These are phyloP conservation scores for Acinonyx jubatus DNA, from an alignment of 2,113 vertebrate genomes.

Conservation along the genomic window DNA sequence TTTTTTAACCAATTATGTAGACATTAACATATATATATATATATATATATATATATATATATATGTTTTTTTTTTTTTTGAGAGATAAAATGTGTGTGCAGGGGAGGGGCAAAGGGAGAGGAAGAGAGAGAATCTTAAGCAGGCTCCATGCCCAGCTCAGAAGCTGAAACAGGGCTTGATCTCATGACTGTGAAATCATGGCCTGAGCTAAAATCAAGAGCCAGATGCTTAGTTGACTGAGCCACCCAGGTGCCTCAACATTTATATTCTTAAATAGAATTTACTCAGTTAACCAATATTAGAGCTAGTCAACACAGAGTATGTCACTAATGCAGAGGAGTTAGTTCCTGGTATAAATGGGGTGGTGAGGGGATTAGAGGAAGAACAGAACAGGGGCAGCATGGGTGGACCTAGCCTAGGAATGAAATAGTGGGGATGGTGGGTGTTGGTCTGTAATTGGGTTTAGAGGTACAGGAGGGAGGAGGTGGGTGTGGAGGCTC, in stretches of 20 bases:
- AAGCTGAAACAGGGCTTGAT: not conserved
- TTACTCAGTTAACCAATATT: not conserved
- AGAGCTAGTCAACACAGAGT: not conserved
- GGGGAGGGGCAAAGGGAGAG: not conserved
- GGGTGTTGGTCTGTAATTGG: not conserved
- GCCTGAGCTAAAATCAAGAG: not conserved
- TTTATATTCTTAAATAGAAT: conserved; percentile 6
- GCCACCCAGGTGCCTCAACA: not conserved
- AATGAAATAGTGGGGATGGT: not conserved
- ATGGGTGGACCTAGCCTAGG: not conserved
- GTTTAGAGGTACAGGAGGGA: not conserved
- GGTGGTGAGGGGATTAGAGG: not conserved
- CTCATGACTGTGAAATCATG: not conserved
- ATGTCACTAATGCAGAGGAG: not conserved
- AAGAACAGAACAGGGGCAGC: not conserved
- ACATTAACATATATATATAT: not conserved
- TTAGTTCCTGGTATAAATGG: not conserved
- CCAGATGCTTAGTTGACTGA: not conserved
- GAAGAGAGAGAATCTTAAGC: not conserved
- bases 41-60: too few species aligned
- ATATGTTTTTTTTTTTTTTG: not conserved
- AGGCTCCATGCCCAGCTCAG: not conserved
- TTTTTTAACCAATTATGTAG: not conserved
- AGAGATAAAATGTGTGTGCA: too few species aligned
- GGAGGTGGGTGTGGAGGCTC: not conserved